These are phyloP conservation scores for Pseudopleuronectes americanus DNA, from an alignment of 2,797 vertebrate genomes.

Conservation along the genomic window DNA sequence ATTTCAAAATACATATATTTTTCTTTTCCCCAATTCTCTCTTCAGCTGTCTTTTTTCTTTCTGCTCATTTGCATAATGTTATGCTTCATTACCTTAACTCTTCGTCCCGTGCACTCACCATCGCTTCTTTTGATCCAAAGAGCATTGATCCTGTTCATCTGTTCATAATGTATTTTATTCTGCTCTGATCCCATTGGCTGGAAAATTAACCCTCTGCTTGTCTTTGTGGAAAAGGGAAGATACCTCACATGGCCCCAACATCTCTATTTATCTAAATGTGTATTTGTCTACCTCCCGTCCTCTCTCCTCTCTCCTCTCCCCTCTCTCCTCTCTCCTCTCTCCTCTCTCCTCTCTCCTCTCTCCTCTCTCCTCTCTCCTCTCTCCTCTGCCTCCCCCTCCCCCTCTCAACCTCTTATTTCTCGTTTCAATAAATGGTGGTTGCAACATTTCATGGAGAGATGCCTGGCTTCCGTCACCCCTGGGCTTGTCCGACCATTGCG, in stretches of 20 bases:
- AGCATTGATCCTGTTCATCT: conserved; percentile 44
- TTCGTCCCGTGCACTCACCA: conserved; percentile 42
- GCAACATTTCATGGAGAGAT: conserved; percentile 36
- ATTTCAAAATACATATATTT: conserved; percentile 25
- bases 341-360: not conserved
- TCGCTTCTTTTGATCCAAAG: conserved; percentile 37
- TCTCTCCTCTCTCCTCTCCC: conserved; percentile 3
- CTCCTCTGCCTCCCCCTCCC: no score
- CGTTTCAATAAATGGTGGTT: conserved; percentile 22
- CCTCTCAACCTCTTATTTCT: no score
- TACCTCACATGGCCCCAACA: conserved; percentile 41
- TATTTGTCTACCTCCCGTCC: conserved; percentile 27
- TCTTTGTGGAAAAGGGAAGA: conserved; percentile 35
- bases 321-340: no score
- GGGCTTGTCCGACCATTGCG: conserved; percentile 36
- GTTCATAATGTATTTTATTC: conserved; percentile 47
- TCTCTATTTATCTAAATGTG: conserved; percentile 47
- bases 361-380: not conserved
- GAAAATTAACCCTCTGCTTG: conserved; percentile 57
- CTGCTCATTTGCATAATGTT: conserved; percentile 51
- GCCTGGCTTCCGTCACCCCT: conserved; percentile 14
- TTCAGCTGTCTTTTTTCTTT: conserved; percentile 4
- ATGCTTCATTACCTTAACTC: conserved; percentile 44
- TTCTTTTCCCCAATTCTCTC: conserved; percentile 19
- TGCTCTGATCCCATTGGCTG: conserved; percentile 33